Conservation (phyloP, 2,797 vertebrate genomes). For the Lepidocolaptes lacrymiger region DNA sequence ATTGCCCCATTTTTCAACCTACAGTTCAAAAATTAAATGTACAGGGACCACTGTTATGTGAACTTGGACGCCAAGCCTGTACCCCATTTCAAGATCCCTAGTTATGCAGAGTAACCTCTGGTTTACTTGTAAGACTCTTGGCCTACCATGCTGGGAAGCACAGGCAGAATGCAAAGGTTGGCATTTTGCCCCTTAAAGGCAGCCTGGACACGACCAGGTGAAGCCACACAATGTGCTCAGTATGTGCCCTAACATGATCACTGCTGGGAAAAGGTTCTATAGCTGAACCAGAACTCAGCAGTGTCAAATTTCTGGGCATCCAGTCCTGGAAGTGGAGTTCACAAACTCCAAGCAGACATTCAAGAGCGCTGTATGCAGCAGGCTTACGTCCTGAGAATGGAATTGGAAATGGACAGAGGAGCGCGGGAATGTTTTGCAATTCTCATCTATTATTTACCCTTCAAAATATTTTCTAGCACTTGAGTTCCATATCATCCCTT, state of each 20-base stretch:
- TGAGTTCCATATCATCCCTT: not conserved
- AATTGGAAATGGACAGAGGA: not conserved
- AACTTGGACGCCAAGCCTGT: not conserved
- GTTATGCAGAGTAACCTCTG: not conserved
- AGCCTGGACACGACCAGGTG: not conserved
- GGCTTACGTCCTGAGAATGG: not conserved
- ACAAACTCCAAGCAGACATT: not conserved
- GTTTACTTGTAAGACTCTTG: not conserved
- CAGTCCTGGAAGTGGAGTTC: not conserved
- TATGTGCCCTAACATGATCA: not conserved
- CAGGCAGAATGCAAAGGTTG: not conserved
- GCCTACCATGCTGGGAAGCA: not conserved
- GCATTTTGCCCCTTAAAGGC: not conserved
- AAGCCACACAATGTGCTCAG: not conserved
- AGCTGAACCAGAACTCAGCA: not conserved
- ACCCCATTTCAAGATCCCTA: not conserved
- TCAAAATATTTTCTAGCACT: not conserved
- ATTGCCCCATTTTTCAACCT: not conserved
- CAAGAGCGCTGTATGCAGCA: not conserved
- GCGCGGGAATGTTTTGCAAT: not conserved
- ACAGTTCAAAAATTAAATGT: not conserved
- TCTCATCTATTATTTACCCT: not conserved
- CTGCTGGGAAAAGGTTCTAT: not conserved
- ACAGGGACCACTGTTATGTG: not conserved
- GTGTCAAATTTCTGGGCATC: not conserved